Evolutionary conservation across 2,888 invertebrate genomes (phyloP), one percentile per base, ranked within the genome.

Genomic region (Eurytoma californica): DNA sequence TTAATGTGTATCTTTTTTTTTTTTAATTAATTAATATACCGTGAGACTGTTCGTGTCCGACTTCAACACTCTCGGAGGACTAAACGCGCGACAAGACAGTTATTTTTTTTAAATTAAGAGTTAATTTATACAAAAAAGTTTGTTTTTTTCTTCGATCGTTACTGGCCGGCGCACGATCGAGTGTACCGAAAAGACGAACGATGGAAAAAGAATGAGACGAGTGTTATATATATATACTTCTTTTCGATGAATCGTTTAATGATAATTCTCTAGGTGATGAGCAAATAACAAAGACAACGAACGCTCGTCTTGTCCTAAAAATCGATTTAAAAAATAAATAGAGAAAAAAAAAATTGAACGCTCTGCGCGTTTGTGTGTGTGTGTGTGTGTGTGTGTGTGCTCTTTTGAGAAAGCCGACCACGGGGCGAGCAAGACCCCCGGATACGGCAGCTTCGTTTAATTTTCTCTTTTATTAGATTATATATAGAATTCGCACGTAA

Each of bases 21-120:
- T 66, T 80, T 73, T 68, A 58, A 55, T 69, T 20, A 76, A 65
- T 24, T 68, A 79, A 72, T 67, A 67, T 67, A 79, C 76, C 60
- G 66, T 74, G 75, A 76, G 77, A 79, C 81, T 81, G 79, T 67
- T 77, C 77, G 79, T 77, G 79, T 77, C 79, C 81, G 81, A 81
- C 77, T 74, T 75, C 61, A 39, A 70, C 55, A 79, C 79, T 79
- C 72, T 73, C 77, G 77, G 79, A 81, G 79, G 81, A 79, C 81
- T 77, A 79, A 81, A 78, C 69, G 77, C 57, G 39, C 39, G 39
- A 39, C 39, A 3, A 39, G 39, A 3, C 3, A 0, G 2, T 39
- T 39, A 3, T 39, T 39, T 39, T 24, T 24, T 24, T 24, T 24
- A 24, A 24, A 24, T 24, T 24, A 24, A 24, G 24, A 24, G 24